Evolutionary conservation across 2,113 vertebrate species (phyloP), one percentile per base, ranked within the genome.

Genomic region (Sminthopsis crassicaudata): DNA sequence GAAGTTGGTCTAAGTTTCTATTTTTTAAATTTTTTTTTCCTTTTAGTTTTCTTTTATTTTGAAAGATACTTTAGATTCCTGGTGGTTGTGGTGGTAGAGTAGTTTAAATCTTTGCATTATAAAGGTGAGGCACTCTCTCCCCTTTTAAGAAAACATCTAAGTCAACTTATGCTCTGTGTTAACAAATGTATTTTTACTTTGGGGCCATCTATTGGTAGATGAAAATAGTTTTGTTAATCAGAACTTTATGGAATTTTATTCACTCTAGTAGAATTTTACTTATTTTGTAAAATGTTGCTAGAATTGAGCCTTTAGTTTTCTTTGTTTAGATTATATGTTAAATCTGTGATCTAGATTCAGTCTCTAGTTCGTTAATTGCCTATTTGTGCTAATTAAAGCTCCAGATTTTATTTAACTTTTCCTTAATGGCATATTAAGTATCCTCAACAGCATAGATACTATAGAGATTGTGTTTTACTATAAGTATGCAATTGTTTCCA

Each of bases 371-470:
- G 2, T 30, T 92, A 25, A 46, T 88, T n/a, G 26, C 48, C 95
- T 54, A 57, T 84, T 89, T 95, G 42, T 67, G 90, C 93, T 89
- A 93, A 54, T 67, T 91, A 46, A 53, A 55, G 36, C 25, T 92
- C 93, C 92, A 88, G 52, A 91, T 94, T 93, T 91, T 91, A 67
- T 93, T 60, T 94, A 91, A 94, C 93, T 94, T 26, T 95, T 93
- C 36, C 93, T 95, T 90, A 53, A 53, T 95, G 2, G 92, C 67
- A 42, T 84, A 84, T 42, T 42, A 84, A 42, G n/a, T 84, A 84
- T 84, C 67, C 50, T 89, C 91, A 19, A 27, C 42, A 92, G 89
- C 42, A 54, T 94, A 92, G 50, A 54, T 92, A 50, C 12, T 90
- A 7, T 10, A 92, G 57, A n/a, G 52, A 26, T 12, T 60, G 11